Percentiles rank a stretch among this genome's conserved stretches.
These are phyloP conservation scores for Sebastes flavidus DNA, from an alignment of 2,797 vertebrate genomes.

Conservation along the genomic window DNA sequence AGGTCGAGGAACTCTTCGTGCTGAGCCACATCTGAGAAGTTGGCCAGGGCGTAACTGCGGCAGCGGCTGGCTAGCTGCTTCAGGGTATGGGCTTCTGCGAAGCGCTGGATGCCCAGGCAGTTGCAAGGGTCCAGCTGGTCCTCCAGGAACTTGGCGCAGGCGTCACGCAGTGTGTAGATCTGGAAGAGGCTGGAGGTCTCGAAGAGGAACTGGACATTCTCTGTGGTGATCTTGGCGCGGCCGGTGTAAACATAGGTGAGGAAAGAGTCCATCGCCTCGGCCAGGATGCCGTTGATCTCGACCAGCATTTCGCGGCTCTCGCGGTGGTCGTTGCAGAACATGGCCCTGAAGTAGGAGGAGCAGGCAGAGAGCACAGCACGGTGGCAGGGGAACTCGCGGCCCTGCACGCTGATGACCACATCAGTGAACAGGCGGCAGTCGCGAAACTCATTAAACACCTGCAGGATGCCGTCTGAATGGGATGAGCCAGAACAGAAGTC, in stretches of 20 bases:
- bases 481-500: conserved; percentile 94
- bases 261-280: conserved; percentile 97
- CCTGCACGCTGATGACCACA: conserved; percentile 97
- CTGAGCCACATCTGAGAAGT: conserved; percentile 92
- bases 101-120: conserved; percentile 96
- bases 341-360: conserved; percentile 97
- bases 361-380: conserved; percentile 95
- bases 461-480: conserved; percentile 94
- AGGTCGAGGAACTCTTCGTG: conserved; percentile 97
- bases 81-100: conserved; percentile 93
- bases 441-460: conserved; percentile 97
- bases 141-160: conserved; percentile 97
- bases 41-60: conserved; percentile 89
- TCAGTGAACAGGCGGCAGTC: conserved; percentile 96
- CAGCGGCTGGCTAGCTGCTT: conserved; percentile 94
- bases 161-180: conserved; percentile 91
- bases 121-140: conserved; percentile 98
- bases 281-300: conserved; percentile 97
- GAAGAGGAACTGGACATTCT: conserved; percentile 97
- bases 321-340: conserved; percentile 98
- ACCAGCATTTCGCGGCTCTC: conserved; percentile 98
- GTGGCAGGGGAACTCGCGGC: conserved; percentile 96
- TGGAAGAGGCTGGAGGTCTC: conserved; percentile 98
- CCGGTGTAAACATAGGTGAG: conserved; percentile 96
- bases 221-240: conserved; percentile 94